Conservation (phyloP, 2,113 vertebrate species). For the Guaruba guarouba region DNA sequence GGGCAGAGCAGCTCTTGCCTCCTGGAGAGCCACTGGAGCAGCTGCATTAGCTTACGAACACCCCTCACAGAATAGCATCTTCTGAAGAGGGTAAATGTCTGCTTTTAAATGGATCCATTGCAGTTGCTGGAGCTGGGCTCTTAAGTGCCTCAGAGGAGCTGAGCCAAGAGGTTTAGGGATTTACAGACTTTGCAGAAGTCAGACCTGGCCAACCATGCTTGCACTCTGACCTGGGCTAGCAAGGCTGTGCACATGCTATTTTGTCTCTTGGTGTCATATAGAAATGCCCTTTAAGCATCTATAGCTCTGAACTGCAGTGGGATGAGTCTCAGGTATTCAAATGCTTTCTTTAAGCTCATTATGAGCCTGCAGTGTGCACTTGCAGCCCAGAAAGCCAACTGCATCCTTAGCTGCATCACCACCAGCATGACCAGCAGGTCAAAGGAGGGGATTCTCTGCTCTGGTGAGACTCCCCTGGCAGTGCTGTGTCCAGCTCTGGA, state of each 20-base stretch:
- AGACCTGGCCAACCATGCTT: fast-evolving
- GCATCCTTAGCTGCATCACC: neutral
- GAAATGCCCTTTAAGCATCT: neutral
- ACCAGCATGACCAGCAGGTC: neutral
- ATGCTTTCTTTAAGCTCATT: neutral
- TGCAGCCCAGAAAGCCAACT: neutral
- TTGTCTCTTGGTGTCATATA: fast-evolving
- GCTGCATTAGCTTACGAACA: neutral
- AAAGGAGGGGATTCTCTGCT: neutral
- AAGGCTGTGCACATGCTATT: fast-evolving
- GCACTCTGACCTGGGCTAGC: neutral
- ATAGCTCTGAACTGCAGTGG: neutral
- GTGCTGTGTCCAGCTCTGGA: neutral
- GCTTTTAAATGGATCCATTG: neutral
- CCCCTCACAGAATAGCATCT: neutral
- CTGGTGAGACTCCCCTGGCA: neutral
- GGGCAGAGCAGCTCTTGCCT: neutral
- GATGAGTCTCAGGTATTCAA: neutral
- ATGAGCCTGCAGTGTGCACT: neutral
- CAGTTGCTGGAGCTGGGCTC: neutral
- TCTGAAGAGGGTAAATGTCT: neutral
- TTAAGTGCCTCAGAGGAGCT: neutral
- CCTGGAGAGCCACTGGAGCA: fast-evolving
- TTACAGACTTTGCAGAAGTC: neutral
- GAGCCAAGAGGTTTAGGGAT: neutral